Evolutionary conservation across 2,113 vertebrate genomes (phyloP), one percentile per base, ranked within the genome.

Genomic region (Pseudopipra pipra): DNA sequence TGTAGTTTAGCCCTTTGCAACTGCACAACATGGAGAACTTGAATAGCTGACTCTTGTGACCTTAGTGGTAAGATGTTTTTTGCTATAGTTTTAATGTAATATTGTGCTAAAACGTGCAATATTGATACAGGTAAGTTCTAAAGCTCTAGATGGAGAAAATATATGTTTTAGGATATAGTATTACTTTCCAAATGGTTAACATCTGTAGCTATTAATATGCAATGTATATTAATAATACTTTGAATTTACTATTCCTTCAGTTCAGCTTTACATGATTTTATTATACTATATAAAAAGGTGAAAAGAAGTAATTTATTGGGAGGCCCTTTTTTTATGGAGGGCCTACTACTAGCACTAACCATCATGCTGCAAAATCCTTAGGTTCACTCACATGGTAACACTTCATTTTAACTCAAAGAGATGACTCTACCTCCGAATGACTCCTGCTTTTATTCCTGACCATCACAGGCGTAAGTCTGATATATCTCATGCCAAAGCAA

Each of bases 1-100:
- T 4, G 2, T 23, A 83, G 30, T 83, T 94, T 80, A 91, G 85
- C 96, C 89, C 91, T 95, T 96, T 88, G 55, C 33, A 83, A 85
- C 43, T 46, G 24, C 87, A 43, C 5, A 4, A 19, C 25, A 66
- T 1, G 4, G 62, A n/a, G 73, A 85, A 22, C 35, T 35, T 35
- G 51, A 75, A 59, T 16, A 49, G 65, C 39, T 79, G 56, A 77
- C 51, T 27, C 63, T 62, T 62, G 58, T 12, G 68, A 82, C 44
- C n/a, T 25, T 3, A 66, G 85, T 1, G 84, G 44, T 47, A 77
- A 66, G 62, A 49, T 43, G n/a, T 11, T 22, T 25, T 58, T 31
- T 89, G 61, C 54, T 47, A 49, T 7, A 37, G 46, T 61, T 95
- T 76, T 52, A 76, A 58, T 51, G 59, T 6, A 62, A 28, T 25